These are phyloP conservation scores for Ceryle rudis DNA, from an alignment of 2,797 vertebrate genomes.

Conservation along the genomic window DNA sequence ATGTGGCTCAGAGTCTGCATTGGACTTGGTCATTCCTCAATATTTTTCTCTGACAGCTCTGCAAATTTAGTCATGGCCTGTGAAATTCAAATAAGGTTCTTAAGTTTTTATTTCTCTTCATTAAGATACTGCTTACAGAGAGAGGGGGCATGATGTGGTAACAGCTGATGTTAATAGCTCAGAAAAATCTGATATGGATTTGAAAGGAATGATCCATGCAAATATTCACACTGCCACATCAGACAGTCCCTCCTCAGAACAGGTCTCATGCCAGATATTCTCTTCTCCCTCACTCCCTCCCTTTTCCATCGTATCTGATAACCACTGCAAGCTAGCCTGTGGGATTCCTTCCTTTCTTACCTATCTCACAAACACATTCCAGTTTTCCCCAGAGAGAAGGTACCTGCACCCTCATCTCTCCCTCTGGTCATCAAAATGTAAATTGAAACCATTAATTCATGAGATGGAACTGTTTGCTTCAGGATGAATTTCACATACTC, in stretches of 20 bases:
- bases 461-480: neutral
- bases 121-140: neutral
- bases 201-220: neutral
- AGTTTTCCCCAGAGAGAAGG: slow-evolving; percentile 7
- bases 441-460: neutral
- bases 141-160: neutral
- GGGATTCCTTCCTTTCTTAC: neutral
- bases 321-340: neutral
- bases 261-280: neutral
- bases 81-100: neutral
- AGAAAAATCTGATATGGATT: neutral
- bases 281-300: neutral
- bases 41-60: neutral
- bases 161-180: neutral
- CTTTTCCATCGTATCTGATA: neutral
- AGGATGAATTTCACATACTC: neutral
- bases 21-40: neutral
- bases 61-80: neutral
- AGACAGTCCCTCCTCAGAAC: neutral
- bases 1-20: neutral
- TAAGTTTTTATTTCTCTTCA: neutral
- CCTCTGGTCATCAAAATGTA: neutral
- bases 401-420: neutral
- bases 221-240: neutral
- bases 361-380: neutral